Percentiles rank a stretch among this genome's conserved stretches.
phyloP scores from a whole-genome alignment of 2,888 invertebrate species.

The Carterocephalus palaemon region DNA sequence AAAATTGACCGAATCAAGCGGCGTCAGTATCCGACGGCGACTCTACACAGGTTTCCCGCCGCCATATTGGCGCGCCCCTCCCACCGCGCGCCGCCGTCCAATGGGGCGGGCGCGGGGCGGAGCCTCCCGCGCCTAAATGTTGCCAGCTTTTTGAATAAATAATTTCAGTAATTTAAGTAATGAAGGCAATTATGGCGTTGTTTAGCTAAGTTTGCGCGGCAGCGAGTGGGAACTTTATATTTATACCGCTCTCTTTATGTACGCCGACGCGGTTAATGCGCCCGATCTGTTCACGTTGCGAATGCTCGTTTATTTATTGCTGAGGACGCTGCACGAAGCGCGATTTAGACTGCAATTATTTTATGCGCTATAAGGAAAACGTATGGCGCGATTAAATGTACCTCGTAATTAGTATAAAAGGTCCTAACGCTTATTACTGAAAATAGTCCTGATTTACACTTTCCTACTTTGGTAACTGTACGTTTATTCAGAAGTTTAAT shows the following conservation, averaged over 20 bases:
- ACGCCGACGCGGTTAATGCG: constrained; percentile 78
- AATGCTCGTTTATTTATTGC: constrained; percentile 71
- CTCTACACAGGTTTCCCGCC: constrained; percentile 43
- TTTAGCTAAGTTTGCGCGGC: constrained; percentile 79
- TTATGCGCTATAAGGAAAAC: constrained; percentile 63
- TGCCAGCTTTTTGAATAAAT: constrained; percentile 80
- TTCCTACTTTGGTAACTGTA: no score
- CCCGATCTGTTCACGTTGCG: constrained; percentile 77
- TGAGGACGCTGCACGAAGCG: constrained; percentile 64
- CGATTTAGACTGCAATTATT: constrained; percentile 78
- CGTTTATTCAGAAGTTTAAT: no score
- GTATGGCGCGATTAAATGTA: constrained; percentile 54
- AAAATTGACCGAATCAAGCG: constrained; percentile 25
- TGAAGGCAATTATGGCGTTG: constrained; percentile 80
- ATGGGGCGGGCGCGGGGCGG: constrained; percentile 63
- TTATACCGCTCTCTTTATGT: constrained; percentile 78
- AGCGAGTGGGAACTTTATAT: constrained; percentile 77
- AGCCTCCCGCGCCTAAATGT: constrained; percentile 62
- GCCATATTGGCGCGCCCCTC: constrained; percentile 75
- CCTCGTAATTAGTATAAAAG: no score
- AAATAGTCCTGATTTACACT: no score
- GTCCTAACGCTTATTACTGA: no score
- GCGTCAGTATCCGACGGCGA: constrained; percentile 33
- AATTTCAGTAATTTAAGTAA: constrained; percentile 80
- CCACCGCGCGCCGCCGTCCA: constrained; percentile 41